Evolutionary conservation across 2,888 invertebrate genomes (phyloP).

Genomic region (Ochropleura plecta): DNA sequence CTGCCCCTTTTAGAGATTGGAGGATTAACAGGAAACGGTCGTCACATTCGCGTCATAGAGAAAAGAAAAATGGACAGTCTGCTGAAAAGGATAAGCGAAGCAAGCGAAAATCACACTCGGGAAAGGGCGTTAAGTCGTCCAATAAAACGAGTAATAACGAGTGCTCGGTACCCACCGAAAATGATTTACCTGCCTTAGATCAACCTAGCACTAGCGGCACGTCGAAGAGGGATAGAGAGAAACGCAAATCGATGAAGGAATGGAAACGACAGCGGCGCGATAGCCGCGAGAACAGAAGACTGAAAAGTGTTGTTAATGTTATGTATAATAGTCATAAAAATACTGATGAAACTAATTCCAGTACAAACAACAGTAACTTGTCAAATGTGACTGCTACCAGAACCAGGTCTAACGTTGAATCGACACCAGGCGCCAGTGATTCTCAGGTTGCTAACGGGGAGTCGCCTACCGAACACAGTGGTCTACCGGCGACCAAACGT

Average conservation of each 20-base stretch:
- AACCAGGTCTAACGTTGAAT: constrained; percentile 47
- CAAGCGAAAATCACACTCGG: constrained; percentile 78
- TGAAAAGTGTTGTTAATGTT: constrained; percentile 85
- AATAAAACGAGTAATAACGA: constrained; percentile 59
- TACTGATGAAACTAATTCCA: constrained; percentile 70
- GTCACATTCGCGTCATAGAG: constrained; percentile 67
- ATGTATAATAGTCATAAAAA: constrained; percentile 72
- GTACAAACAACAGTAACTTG: constrained; percentile 61
- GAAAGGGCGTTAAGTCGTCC: constrained; percentile 81
- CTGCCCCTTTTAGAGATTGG: constrained; percentile 59
- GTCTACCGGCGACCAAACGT: not conserved
- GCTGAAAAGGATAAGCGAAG: constrained; percentile 67
- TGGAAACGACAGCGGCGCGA: constrained; percentile 58
- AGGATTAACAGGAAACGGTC: constrained; percentile 67
- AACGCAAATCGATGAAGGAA: constrained; percentile 48
- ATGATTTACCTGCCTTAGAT: constrained; percentile 37
- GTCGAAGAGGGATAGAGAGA: constrained; percentile 52
- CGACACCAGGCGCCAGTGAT: constrained; percentile 27
- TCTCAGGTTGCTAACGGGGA: constrained; percentile 13
- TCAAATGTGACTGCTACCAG: constrained; percentile 48
- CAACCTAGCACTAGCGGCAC: constrained; percentile 62
- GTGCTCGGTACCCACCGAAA: constrained; percentile 21
- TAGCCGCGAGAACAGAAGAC: constrained; percentile 79
- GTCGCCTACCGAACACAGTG: constrained; percentile 1
- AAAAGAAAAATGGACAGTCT: constrained; percentile 48